Conservation (phyloP, 2,113 vertebrate genomes). For the Hiodon alosoides region DNA sequence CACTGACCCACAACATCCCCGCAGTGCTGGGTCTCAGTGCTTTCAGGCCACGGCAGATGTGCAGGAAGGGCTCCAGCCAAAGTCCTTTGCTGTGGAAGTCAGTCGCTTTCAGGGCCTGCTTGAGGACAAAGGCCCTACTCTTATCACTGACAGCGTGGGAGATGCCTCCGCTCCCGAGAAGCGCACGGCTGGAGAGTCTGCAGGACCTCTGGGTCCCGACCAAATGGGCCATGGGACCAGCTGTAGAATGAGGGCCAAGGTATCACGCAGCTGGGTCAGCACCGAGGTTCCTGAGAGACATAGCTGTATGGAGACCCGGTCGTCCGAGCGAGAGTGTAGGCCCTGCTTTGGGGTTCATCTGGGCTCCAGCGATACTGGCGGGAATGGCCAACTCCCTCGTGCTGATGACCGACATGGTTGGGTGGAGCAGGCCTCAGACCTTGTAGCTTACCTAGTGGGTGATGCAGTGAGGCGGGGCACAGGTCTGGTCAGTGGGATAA, state of each 20-base stretch:
- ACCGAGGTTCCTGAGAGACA: background rate
- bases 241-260: background rate
- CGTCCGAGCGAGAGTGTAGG: background rate
- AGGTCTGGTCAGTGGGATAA: too few species aligned
- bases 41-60: background rate
- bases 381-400: background rate
- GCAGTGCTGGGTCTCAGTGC: background rate
- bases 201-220: background rate
- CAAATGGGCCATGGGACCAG: background rate
- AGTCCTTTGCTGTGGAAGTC: slow-evolving; percentile 13
- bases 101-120: slow-evolving; percentile 5
- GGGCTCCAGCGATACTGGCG: background rate
- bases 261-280: background rate
- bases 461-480: background rate
- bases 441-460: background rate
- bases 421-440: background rate
- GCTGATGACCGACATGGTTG: background rate
- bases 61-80: slow-evolving; percentile 5
- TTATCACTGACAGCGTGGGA: background rate
- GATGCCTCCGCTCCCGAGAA: background rate
- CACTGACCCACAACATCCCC: slow-evolving; percentile 28
- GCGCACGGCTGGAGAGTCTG: background rate
- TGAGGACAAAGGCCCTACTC: background rate
- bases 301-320: background rate
- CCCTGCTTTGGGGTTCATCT: background rate